Evolutionary conservation across 2,888 invertebrate genomes (phyloP).

Genomic region (Microctonus brassicae): DNA sequence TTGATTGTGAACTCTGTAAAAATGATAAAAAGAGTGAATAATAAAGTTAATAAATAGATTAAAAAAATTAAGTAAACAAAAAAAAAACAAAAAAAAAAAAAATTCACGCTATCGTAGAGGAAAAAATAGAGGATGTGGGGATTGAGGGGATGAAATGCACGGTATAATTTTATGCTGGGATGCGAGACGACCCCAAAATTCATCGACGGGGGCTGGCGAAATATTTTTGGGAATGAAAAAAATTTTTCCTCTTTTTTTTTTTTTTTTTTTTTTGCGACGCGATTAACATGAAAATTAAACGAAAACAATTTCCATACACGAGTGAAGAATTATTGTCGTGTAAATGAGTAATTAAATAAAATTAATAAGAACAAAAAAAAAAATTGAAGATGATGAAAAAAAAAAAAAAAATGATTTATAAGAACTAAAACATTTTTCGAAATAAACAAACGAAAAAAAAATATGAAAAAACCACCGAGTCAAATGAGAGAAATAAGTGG

Average conservation of each 20-base stretch:
- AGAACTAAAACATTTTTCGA: background rate
- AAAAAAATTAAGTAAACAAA: background rate
- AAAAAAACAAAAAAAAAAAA: background rate
- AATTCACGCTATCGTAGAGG: background rate
- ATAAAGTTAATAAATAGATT: background rate
- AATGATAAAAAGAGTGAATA: background rate
- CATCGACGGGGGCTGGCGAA: constrained; percentile 14
- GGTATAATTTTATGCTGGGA: constrained; percentile 23
- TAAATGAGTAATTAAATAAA: too few relatives aligned
- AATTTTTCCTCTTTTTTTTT: too few relatives aligned
- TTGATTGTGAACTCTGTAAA: background rate
- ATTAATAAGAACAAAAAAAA: background rate
- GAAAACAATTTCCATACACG: background rate
- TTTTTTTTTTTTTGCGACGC: constrained; percentile 18
- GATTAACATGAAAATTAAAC: background rate
- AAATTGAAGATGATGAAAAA: background rate
- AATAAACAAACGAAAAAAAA: too few relatives aligned
- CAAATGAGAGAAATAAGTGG: background rate
- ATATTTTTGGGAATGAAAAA: constrained; percentile 1
- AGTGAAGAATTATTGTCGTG: too few relatives aligned
- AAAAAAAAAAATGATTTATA: background rate
- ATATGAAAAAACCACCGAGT: background rate
- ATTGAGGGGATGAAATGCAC: constrained; percentile 8
- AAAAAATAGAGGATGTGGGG: background rate
- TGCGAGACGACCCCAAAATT: constrained; percentile 1